phyloP scores from a whole-genome alignment of 1,140 invertebrate species.

The Helicoverpa zea region DNA sequence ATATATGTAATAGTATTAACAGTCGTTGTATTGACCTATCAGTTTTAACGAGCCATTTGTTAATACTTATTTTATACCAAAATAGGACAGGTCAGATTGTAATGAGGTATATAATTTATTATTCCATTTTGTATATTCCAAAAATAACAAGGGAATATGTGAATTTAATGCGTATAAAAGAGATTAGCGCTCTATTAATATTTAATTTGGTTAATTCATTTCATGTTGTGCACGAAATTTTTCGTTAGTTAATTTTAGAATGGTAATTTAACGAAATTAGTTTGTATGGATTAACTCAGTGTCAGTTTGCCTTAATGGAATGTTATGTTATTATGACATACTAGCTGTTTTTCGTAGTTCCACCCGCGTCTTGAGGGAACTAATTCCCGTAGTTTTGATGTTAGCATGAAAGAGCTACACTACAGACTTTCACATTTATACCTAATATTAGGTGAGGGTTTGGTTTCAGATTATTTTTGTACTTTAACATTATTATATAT shows the following conservation, averaged over 20 bases:
- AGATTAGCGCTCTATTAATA: conserved; percentile 10
- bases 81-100: background rate
- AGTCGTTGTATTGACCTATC: conserved; percentile 17
- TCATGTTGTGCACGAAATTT: background rate
- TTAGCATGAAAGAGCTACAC: no score
- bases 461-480: background rate
- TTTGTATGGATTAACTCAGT: conserved; percentile 9
- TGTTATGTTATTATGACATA: no score
- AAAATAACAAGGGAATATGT: conserved; percentile 7
- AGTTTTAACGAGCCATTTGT: conserved; percentile 22
- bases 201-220: conserved; percentile 35
- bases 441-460: no score
- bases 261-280: conserved; percentile 16
- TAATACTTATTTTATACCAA: no score
- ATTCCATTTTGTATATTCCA: background rate
- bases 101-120: background rate
- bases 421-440: no score
- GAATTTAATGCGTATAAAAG: background rate
- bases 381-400: no score
- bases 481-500: background rate
- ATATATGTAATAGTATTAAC: background rate
- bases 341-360: no score
- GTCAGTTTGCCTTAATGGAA: background rate
- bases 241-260: conserved; percentile 10
- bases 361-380: no score